These are phyloP conservation scores for Synergus laeviventris DNA, from an alignment of 2,888 invertebrate genomes.

Conservation along the genomic window DNA sequence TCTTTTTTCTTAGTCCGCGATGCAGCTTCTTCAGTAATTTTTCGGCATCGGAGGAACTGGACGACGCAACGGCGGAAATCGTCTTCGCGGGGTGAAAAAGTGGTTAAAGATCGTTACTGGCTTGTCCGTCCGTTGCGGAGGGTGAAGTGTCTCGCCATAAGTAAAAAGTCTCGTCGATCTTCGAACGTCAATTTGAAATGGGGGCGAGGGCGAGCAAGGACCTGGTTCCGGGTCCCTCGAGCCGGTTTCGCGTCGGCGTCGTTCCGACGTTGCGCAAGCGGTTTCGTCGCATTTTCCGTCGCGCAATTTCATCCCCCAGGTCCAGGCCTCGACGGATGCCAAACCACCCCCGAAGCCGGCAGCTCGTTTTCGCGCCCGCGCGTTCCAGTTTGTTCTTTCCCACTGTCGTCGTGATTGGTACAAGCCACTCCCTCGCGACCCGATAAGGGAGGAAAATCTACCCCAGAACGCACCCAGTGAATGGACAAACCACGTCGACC, in stretches of 20 bases:
- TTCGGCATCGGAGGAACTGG: conserved; percentile 16
- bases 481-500: conserved; percentile 36
- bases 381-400: background rate
- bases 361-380: conserved; percentile 30
- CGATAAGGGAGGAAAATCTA: conserved; percentile 20
- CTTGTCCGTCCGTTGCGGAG: conserved; percentile 46
- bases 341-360: conserved; percentile 51
- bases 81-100: conserved; percentile 23
- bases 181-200: conserved; percentile 64
- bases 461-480: conserved; percentile 26
- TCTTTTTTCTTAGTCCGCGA: conserved; percentile 15
- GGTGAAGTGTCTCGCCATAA: conserved; percentile 53
- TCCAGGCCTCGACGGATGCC: conserved; percentile 53
- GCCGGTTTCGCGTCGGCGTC: conserved; percentile 65
- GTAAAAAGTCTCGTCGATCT: conserved; percentile 66
- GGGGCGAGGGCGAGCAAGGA: conserved; percentile 54
- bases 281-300: conserved; percentile 52
- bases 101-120: conserved; percentile 21
- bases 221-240: conserved; percentile 60
- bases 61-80: conserved; percentile 18
- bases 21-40: conserved; percentile 30
- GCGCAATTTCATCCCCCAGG: conserved; percentile 63
- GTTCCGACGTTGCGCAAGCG: conserved; percentile 64
- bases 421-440: conserved; percentile 52
- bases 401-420: conserved; percentile 41